Percentiles rank a stretch among this genome's conserved stretches.
These are phyloP conservation scores for Euproctis similis DNA, from an alignment of 2,888 invertebrate species.

Conservation along the genomic window DNA sequence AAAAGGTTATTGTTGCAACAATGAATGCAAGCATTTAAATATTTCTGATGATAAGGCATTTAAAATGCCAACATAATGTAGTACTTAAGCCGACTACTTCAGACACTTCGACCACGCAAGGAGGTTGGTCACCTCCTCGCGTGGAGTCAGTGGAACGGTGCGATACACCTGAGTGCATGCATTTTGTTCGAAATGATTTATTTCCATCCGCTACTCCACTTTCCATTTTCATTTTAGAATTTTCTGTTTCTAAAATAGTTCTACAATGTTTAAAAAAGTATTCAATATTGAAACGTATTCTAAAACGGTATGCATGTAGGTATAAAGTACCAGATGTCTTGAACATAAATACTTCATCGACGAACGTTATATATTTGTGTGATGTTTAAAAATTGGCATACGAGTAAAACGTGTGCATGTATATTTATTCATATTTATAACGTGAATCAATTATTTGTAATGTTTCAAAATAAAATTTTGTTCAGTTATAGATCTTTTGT, in stretches of 20 bases:
- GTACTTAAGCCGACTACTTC: conserved; percentile 29
- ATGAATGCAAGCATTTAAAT: conserved; percentile 29
- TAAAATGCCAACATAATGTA: conserved; percentile 6
- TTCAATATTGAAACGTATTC: too few relatives aligned
- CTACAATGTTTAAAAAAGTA: too few relatives aligned
- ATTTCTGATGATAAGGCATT: conserved; percentile 1
- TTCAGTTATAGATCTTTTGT: too few relatives aligned
- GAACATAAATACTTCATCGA: conserved; percentile 24
- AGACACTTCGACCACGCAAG: conserved; percentile 31
- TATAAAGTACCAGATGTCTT: conserved; percentile 20
- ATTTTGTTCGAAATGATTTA: conserved; percentile 44
- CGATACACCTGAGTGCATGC: conserved; percentile 27
- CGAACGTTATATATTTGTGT: conserved; percentile 20
- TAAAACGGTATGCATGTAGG: too few relatives aligned
- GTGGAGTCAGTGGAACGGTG: conserved; percentile 3
- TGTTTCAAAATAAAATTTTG: too few relatives aligned
- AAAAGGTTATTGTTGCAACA: conserved; percentile 15
- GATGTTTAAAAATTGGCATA: conserved; percentile 10
- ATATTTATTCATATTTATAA: too few relatives aligned
- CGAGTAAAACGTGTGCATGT: too few relatives aligned
- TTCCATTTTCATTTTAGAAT: too few relatives aligned
- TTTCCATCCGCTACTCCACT: conserved; percentile 37
- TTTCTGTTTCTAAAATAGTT: too few relatives aligned
- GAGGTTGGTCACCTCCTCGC: conserved; percentile 16
- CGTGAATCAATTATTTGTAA: too few relatives aligned